Conservation (phyloP, 2,113 vertebrate species). For the Gracilinanus agilis region DNA sequence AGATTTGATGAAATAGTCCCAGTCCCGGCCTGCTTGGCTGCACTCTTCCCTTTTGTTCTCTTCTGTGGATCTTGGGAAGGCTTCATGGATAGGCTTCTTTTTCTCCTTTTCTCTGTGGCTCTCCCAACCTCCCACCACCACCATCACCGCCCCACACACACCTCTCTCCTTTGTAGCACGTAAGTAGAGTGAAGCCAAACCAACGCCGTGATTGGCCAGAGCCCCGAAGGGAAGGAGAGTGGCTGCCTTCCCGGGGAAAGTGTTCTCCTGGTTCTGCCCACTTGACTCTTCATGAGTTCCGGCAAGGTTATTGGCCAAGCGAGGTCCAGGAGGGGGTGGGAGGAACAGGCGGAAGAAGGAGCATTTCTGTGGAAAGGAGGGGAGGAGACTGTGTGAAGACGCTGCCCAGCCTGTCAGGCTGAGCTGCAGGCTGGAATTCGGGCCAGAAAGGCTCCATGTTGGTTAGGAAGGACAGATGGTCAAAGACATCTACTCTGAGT, state of each 20-base stretch:
- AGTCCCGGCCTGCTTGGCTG: neutral
- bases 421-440: neutral
- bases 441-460: neutral
- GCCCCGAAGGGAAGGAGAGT: neutral
- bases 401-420: neutral
- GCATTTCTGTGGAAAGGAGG: no score
- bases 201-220: rapidly evolving
- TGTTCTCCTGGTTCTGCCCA: neutral
- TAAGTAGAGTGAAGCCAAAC: neutral
- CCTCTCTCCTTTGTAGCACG: neutral
- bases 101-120: neutral
- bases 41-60: neutral
- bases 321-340: neutral
- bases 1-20: no score
- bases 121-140: no score
- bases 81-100: neutral
- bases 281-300: neutral
- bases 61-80: neutral
- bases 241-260: neutral
- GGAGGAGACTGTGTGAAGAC: neutral
- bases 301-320: neutral
- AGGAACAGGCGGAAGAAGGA: neutral
- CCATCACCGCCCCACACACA: neutral
- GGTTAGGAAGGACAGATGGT: neutral
- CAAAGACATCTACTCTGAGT: neutral